Percentiles rank a stretch among this genome's conserved stretches.
Conservation (phyloP, 2,113 vertebrate species). For the Cacatua alba region DNA sequence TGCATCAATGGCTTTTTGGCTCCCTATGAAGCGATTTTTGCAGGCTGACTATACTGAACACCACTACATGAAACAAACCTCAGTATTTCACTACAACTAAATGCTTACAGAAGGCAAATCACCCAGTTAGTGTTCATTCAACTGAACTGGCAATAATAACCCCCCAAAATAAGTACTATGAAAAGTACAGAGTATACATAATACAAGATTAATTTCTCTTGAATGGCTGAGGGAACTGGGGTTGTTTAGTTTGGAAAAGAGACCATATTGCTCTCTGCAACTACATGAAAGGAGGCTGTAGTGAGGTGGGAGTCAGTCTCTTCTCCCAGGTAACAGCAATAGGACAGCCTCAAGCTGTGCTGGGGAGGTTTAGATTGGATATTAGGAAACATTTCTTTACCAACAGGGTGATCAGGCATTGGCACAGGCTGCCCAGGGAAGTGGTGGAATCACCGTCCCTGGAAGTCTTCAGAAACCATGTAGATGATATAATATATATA, state of each 20-base stretch:
- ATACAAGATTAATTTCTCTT: neutral
- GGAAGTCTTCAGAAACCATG: neutral
- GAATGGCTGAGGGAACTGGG: neutral
- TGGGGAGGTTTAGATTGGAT: neutral
- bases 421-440: neutral
- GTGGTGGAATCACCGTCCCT: neutral
- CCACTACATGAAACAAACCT: neutral
- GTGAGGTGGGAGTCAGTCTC: neutral
- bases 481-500: neutral
- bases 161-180: neutral
- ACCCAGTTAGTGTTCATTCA: neutral
- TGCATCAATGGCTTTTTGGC: neutral
- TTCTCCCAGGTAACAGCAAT: neutral
- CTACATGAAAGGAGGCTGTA: neutral
- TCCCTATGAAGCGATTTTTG: neutral
- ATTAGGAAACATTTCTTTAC: neutral
- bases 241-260: neutral
- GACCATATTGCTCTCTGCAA: neutral
- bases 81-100: neutral
- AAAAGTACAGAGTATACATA: neutral
- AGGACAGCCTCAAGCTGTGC: neutral
- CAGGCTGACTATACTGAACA: neutral
- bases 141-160: neutral
- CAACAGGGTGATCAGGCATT: neutral
- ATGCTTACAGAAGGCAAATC: neutral